These are phyloP conservation scores for Pammene fasciana DNA, from an alignment of 2,888 invertebrate species.

Conservation along the genomic window DNA sequence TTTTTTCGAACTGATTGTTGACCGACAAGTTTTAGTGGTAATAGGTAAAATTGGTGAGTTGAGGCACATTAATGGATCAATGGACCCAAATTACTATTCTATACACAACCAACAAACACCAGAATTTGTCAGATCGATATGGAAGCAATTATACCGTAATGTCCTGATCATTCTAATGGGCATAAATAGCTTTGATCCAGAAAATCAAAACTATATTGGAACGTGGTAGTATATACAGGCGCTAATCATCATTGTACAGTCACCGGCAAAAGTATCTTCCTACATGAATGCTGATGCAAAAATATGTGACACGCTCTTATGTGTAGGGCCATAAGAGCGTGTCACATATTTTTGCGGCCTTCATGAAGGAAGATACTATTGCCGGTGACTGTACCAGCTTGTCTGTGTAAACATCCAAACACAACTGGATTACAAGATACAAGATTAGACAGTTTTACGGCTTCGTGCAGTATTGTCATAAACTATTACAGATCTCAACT, in stretches of 20 bases:
- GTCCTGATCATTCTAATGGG: background rate
- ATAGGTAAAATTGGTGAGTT: no score
- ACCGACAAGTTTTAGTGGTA: background rate
- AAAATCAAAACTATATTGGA: background rate
- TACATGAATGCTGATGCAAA: no score
- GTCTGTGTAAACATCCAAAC: constrained; percentile 9
- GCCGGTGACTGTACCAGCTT: background rate
- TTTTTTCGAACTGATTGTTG: background rate
- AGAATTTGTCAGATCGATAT: constrained; percentile 21
- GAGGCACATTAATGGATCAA: background rate
- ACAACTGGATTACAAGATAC: constrained; percentile 32
- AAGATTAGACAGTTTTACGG: constrained; percentile 39
- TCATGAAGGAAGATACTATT: no score
- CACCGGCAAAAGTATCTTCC: no score
- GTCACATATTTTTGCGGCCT: no score
- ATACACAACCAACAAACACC: background rate
- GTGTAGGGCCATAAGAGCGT: no score
- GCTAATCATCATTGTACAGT: no score
- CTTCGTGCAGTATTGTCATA: constrained; percentile 33
- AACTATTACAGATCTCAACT: constrained; percentile 25
- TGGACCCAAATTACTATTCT: background rate
- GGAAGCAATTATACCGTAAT: background rate
- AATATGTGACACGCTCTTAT: no score
- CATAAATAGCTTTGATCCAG: background rate
- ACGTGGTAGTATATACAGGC: background rate